Base-by-base conservation (phyloP, 2,888 invertebrate genomes). In the Sminthurides aquaticus region DNA sequence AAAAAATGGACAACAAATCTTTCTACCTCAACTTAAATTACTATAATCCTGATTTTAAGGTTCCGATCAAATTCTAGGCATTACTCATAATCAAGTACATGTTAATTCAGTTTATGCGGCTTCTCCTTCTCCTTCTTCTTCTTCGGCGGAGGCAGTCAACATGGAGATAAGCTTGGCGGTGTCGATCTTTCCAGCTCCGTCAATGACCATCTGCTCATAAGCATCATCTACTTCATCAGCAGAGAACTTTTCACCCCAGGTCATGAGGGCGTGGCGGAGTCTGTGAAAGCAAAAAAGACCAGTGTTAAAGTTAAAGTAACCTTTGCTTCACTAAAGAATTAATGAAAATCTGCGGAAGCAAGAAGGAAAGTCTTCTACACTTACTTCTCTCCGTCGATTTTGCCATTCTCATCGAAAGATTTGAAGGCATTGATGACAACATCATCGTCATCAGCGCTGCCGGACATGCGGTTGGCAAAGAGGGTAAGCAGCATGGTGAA, bases 401-500 rank as follows among this genome's bases (percentile, higher is more conserved):
- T 86, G 80, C 92, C 92, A 73, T 52, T 86, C 72, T 87, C 87
- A 80, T 94, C 92, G 84, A 93, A 94, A 80, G 90, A 87, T 82
- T 87, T 89, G 87, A 94, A 94, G 80, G 93, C 93, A 79, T 86
- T 88, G 81, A 90, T 86, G 80, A 94, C 91, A 77, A 91, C 90
- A 74, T 90, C 91, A 78, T 94, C 94, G 78, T 94, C 94, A 80
- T 94, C 94, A 76, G 86, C 84, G 78, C 87, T 71, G 74, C 90
- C 90, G 78, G 91, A 88, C 90, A 93, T 92, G 79, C 93, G 88
- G 82, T 85, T 86, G 79, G 91, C 93, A 84, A 94, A 94, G 77
- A 94, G 85, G 78, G 89, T 90, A 79, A 94, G 84, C 80, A 93
- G 84, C 83, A 93, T 93, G 77, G 94, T 94, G 86, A 94, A 94